phyloP scores from a whole-genome alignment of 2,888 invertebrate species.

The Meiosimyza platycephala region DNA sequence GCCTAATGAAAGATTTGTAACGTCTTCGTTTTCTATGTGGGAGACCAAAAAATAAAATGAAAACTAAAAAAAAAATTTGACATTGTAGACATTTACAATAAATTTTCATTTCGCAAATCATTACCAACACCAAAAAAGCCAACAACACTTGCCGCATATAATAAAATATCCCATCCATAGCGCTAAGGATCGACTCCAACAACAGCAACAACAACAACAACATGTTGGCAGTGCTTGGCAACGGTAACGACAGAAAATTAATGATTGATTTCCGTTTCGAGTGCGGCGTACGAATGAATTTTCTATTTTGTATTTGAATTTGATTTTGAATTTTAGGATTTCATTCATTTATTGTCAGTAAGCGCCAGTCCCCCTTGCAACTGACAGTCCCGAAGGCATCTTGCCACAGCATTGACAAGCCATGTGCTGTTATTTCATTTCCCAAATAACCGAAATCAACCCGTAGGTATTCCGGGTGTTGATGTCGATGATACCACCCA shows the following conservation, averaged over 20 bases:
- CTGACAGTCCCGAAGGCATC: too few species aligned
- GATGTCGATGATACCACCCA: slow-evolving; percentile 11
- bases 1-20: slow-evolving; percentile 33
- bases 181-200: slow-evolving; percentile 26
- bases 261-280: slow-evolving; percentile 53
- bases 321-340: slow-evolving; percentile 16
- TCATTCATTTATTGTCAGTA: slow-evolving; percentile 6
- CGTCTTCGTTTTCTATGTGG: slow-evolving; percentile 9
- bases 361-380: not conserved
- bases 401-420: not conserved
- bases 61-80: slow-evolving; percentile 5
- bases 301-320: slow-evolving; percentile 32
- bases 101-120: slow-evolving; percentile 50
- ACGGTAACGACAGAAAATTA: slow-evolving; percentile 53
- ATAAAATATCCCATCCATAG: slow-evolving; percentile 30
- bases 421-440: slow-evolving; percentile 29
- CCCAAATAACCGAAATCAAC: slow-evolving; percentile 32
- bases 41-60: not conserved
- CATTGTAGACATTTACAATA: slow-evolving; percentile 39
- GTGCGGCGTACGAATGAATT: not conserved
- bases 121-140: slow-evolving; percentile 38
- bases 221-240: slow-evolving; percentile 32
- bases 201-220: not conserved
- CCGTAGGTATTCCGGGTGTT: slow-evolving; percentile 7
- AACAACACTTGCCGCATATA: slow-evolving; percentile 17